phyloP scores from a whole-genome alignment of 2,797 vertebrate species.

The Sphenodon punctatus region DNA sequence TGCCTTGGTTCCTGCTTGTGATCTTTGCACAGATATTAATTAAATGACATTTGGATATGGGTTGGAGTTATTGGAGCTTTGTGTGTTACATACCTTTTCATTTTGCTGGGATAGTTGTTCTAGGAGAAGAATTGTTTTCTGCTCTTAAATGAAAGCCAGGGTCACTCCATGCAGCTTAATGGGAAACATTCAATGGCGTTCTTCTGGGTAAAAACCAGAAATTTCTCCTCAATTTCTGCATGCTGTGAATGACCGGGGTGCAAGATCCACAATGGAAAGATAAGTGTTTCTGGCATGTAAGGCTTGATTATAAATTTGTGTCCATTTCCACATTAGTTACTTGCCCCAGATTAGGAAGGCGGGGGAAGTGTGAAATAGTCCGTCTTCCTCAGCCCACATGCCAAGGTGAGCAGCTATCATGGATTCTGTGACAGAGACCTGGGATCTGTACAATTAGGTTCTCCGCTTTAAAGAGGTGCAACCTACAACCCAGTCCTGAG shows the following conservation, averaged over 20 bases:
- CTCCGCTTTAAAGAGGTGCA: no score
- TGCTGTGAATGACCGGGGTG: background rate
- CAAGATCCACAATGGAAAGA: background rate
- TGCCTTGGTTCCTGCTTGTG: rapidly evolving
- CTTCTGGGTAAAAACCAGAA: background rate
- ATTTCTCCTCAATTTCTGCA: background rate
- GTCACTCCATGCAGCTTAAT: background rate
- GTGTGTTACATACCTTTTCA: background rate
- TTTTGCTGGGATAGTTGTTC: background rate
- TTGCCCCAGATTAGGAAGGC: no score
- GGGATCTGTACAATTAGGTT: no score
- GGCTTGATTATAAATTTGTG: background rate
- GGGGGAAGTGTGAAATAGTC: no score
- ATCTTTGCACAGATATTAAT: constrained; percentile 10
- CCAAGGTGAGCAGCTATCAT: no score
- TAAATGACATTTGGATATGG: background rate
- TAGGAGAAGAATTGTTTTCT: background rate
- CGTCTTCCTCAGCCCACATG: no score
- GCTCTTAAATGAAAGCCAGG: background rate
- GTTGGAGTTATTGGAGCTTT: background rate
- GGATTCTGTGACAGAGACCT: no score
- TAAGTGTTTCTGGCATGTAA: background rate
- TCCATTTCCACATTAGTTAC: no score
- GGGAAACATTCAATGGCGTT: background rate
- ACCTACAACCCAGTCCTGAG: no score